These are phyloP conservation scores for Lasioglossum calceatum DNA, from an alignment of 2,888 invertebrate species.

Conservation along the genomic window DNA sequence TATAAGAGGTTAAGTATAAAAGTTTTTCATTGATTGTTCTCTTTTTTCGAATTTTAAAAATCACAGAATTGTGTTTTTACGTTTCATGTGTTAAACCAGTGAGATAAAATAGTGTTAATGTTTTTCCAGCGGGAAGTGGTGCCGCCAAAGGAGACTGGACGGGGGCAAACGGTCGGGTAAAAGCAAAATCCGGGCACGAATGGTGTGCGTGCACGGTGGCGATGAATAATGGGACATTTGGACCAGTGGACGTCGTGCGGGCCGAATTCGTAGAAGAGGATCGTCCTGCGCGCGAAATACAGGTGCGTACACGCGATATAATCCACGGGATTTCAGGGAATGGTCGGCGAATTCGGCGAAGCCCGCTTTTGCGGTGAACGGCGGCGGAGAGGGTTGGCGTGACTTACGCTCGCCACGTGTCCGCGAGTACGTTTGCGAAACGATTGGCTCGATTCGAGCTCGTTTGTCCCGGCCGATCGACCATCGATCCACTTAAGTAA, in stretches of 20 bases:
- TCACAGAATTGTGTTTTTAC: neutral
- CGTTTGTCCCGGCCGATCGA: slow-evolving; percentile 49
- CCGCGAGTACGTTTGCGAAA: slow-evolving; percentile 42
- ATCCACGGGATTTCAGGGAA: slow-evolving; percentile 55
- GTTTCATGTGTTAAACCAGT: neutral
- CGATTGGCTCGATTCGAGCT: slow-evolving; percentile 25
- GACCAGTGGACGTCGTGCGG: slow-evolving; percentile 52
- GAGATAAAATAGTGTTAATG: neutral
- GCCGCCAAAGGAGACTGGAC: neutral
- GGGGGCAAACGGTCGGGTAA: neutral
- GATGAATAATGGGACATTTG: slow-evolving; percentile 46
- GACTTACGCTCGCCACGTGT: slow-evolving; percentile 57
- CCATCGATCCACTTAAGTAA: slow-evolving; percentile 54
- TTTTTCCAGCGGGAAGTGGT: neutral
- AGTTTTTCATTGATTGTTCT: too few relatives aligned
- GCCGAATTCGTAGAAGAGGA: slow-evolving; percentile 63
- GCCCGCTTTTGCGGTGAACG: slow-evolving; percentile 35
- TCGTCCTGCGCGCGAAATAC: slow-evolving; percentile 48
- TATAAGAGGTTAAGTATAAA: too few relatives aligned
- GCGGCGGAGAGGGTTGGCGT: slow-evolving; percentile 23
- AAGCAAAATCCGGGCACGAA: slow-evolving; percentile 38
- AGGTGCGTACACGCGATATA: slow-evolving; percentile 54
- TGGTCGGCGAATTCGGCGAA: slow-evolving; percentile 63
- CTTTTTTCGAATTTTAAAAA: neutral
- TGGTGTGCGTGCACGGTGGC: slow-evolving; percentile 47